phyloP scores from a whole-genome alignment of 53 echinoderm and acorn worm genomes.

The Zoroaster sp. region DNA sequence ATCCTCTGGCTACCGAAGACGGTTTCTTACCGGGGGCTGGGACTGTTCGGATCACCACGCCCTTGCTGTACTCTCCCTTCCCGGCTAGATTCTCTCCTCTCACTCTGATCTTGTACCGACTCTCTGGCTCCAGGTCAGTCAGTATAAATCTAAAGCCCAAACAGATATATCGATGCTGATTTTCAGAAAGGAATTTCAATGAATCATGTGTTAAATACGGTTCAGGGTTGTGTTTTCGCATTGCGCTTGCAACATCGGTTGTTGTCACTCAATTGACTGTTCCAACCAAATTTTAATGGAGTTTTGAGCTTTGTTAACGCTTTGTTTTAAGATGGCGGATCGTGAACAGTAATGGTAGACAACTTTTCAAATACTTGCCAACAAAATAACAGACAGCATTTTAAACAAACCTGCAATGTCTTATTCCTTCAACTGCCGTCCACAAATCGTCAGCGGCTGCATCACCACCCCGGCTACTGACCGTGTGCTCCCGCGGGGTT shows the following conservation, averaged over 20 bases:
- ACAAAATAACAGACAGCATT: not conserved
- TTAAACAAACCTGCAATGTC: slow-evolving; percentile 25
- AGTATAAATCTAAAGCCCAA: slow-evolving; percentile 9
- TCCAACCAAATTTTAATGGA: too few relatives aligned
- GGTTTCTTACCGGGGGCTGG: slow-evolving; percentile 65
- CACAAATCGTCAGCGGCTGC: slow-evolving; percentile 42
- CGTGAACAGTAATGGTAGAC: too few relatives aligned
- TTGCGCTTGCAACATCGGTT: too few relatives aligned
- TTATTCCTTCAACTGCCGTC: slow-evolving; percentile 54
- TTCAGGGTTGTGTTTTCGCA: too few relatives aligned
- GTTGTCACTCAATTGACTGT: too few relatives aligned
- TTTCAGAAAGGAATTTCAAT: not conserved
- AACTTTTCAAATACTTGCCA: too few relatives aligned
- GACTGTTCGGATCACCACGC: slow-evolving; percentile 71
- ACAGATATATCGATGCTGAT: not conserved
- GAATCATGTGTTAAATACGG: too few relatives aligned
- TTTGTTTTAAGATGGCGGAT: too few relatives aligned
- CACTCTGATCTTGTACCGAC: slow-evolving; percentile 75
- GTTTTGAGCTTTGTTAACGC: too few relatives aligned
- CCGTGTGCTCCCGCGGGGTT: not conserved
- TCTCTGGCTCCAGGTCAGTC: slow-evolving; percentile 64
- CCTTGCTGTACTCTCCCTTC: slow-evolving; percentile 65
- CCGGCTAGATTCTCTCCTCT: slow-evolving; percentile 80
- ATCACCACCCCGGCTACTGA: not conserved
- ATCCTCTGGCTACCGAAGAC: not conserved